Conservation (phyloP, 2,888 invertebrate species). For the Caenorhabditis zanzibari region DNA sequence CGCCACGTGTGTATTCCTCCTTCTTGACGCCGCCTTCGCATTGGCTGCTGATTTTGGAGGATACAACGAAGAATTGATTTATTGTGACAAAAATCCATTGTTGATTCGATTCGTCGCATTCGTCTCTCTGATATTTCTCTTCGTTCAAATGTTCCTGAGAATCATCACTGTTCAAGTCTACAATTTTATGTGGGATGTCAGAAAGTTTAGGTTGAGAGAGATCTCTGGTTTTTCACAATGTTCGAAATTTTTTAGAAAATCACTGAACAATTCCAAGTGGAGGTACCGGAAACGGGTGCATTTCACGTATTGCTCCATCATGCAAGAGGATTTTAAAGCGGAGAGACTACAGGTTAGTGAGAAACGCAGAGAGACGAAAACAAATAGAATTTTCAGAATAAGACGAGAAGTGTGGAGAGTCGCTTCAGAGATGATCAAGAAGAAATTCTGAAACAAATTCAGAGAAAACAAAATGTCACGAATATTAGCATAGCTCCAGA, state of each 20-base stretch:
- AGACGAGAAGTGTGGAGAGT: conserved; percentile 53
- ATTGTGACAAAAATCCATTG: conserved; percentile 75
- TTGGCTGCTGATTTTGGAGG: conserved; percentile 83
- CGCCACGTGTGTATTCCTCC: conserved; percentile 82
- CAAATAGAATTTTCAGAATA: conserved; percentile 59
- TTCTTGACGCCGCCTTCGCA: conserved; percentile 82
- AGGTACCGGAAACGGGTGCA: conserved; percentile 82
- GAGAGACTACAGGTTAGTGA: conserved; percentile 62
- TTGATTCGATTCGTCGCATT: conserved; percentile 82
- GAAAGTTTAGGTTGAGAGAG: conserved; percentile 77
- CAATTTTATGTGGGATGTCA: conserved; percentile 81
- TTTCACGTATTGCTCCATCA: conserved; percentile 82
- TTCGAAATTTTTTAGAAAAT: conserved; percentile 69
- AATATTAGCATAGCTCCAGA: conserved; percentile 68
- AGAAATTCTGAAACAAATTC: conserved; percentile 70
- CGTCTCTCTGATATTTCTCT: conserved; percentile 81
- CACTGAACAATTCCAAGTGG: conserved; percentile 81
- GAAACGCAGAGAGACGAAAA: background rate
- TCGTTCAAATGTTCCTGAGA: conserved; percentile 80
- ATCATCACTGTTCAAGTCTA: conserved; percentile 82
- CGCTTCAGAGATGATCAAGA: conserved; percentile 70
- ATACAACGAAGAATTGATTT: conserved; percentile 79
- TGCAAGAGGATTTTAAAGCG: conserved; percentile 72
- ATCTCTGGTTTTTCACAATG: background rate
- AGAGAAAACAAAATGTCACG: conserved; percentile 74